Percentiles rank a stretch among this genome's conserved stretches.
Conservation (phyloP, 2,888 invertebrate species). For the Patella depressa region DNA sequence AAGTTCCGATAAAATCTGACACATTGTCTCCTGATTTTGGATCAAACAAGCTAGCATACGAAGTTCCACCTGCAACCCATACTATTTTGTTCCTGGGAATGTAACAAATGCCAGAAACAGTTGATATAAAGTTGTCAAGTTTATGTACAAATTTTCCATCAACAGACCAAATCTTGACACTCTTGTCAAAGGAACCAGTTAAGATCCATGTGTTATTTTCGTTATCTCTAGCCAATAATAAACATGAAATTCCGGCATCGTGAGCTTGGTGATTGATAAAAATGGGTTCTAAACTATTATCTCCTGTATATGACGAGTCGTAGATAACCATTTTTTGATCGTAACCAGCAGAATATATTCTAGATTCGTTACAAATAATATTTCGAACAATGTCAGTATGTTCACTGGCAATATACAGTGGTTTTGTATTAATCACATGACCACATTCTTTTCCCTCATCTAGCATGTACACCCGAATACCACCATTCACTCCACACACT, state of each 20-base stretch:
- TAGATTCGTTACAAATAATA: slow-evolving; percentile 66
- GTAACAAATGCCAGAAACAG: slow-evolving; percentile 68
- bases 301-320: slow-evolving; percentile 69
- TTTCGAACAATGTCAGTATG: slow-evolving; percentile 69
- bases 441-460: slow-evolving; percentile 67
- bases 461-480: slow-evolving; percentile 64
- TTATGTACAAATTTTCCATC: slow-evolving; percentile 70
- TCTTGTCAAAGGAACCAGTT: slow-evolving; percentile 71
- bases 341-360: slow-evolving; percentile 70
- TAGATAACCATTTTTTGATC: slow-evolving; percentile 69
- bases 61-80: slow-evolving; percentile 69
- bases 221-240: slow-evolving; percentile 66
- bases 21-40: slow-evolving; percentile 71
- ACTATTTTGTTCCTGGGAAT: slow-evolving; percentile 69
- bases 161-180: slow-evolving; percentile 69
- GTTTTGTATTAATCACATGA: slow-evolving; percentile 60
- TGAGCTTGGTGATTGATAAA: slow-evolving; percentile 65
- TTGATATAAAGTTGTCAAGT: slow-evolving; percentile 64
- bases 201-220: slow-evolving; percentile 70
- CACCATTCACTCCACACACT: slow-evolving; percentile 68
- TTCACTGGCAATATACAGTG: slow-evolving; percentile 59
- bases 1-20: slow-evolving; percentile 69
- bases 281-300: slow-evolving; percentile 60
- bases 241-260: slow-evolving; percentile 70
- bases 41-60: slow-evolving; percentile 68